phyloP scores from a whole-genome alignment of 2,888 invertebrate genomes.

The Microdon myrmicae region DNA sequence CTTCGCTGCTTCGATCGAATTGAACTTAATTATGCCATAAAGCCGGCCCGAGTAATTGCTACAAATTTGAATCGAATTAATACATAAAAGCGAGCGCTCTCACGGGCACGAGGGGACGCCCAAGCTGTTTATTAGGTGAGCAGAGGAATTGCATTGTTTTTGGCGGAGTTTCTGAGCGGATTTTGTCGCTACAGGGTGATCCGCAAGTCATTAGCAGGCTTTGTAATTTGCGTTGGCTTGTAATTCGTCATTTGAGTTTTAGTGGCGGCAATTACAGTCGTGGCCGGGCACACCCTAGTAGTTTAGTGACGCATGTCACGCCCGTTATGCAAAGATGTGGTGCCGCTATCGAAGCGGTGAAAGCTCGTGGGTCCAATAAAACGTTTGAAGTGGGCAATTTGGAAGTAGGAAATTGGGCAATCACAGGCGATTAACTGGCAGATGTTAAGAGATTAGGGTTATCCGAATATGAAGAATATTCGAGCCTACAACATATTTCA shows the following conservation, averaged over 20 bases:
- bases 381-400: too few species aligned
- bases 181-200: slow-evolving; percentile 29
- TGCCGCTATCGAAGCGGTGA: too few species aligned
- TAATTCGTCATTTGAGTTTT: slow-evolving; percentile 31
- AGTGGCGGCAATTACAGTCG: slow-evolving; percentile 29
- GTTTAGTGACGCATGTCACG: slow-evolving; percentile 49
- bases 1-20: slow-evolving; percentile 27
- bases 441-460: too few species aligned
- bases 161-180: slow-evolving; percentile 25
- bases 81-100: slow-evolving; percentile 45
- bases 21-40: slow-evolving; percentile 49
- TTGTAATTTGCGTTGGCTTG: slow-evolving; percentile 33
- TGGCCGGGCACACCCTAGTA: slow-evolving; percentile 35
- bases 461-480: too few species aligned
- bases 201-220: slow-evolving; percentile 43
- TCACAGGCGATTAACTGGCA: too few species aligned
- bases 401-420: too few species aligned
- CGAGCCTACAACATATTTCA: too few species aligned
- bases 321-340: slow-evolving; percentile 29
- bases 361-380: too few species aligned
- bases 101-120: slow-evolving; percentile 35
- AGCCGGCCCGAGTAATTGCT: slow-evolving; percentile 44
- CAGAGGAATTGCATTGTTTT: slow-evolving; percentile 36
- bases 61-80: slow-evolving; percentile 49
- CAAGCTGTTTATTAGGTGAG: slow-evolving; percentile 49